Conservation (phyloP, 2,797 vertebrate species). For the Esox masquinongy region DNA sequence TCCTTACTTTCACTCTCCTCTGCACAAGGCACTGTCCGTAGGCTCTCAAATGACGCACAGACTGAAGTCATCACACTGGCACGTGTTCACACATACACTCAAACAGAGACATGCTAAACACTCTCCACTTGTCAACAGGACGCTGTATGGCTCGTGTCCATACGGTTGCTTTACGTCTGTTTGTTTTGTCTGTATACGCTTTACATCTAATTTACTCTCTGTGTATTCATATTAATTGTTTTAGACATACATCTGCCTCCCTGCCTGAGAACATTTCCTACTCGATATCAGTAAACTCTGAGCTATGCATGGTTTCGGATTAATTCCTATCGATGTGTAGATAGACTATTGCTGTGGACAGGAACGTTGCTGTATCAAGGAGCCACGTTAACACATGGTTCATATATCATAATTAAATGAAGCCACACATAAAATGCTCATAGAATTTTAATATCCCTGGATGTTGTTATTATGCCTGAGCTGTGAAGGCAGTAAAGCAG, state of each 20-base stretch:
- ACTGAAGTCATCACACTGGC: not conserved
- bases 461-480: slow-evolving; percentile 62
- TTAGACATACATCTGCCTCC: slow-evolving; percentile 31
- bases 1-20: not conserved
- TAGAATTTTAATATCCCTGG: slow-evolving; percentile 45
- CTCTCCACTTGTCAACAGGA: not conserved
- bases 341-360: slow-evolving; percentile 22
- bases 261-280: slow-evolving; percentile 28
- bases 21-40: not conserved
- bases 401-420: slow-evolving; percentile 62
- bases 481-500: slow-evolving; percentile 43
- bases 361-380: slow-evolving; percentile 29
- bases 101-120: not conserved
- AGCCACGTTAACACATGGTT: slow-evolving; percentile 56
- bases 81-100: not conserved
- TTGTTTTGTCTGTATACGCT: not conserved
- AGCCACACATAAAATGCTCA: slow-evolving; percentile 43
- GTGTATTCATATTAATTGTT: slow-evolving; percentile 16
- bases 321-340: slow-evolving; percentile 39
- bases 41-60: not conserved
- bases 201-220: not conserved
- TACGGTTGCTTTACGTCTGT: not conserved
- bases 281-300: slow-evolving; percentile 15
- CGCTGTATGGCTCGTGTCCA: not conserved
- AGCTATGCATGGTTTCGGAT: slow-evolving; percentile 50